A percentile compares a stretch with the other conserved stretches of the same genome.
These are phyloP conservation scores for Odontophorus gujanensis DNA, from an alignment of 2,113 vertebrate species.

Conservation along the genomic window DNA sequence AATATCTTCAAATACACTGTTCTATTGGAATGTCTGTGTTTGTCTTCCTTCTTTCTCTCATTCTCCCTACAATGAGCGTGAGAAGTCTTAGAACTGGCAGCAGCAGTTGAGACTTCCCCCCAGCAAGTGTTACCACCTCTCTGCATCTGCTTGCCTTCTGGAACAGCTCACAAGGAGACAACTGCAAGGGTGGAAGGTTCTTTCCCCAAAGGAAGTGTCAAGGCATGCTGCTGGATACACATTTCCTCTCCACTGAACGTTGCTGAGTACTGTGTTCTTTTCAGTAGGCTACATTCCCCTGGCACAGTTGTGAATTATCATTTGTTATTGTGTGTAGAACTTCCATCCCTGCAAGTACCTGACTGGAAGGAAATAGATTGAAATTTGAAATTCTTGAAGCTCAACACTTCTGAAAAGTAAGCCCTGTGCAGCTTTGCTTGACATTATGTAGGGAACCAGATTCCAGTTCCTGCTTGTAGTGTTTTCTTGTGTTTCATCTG, in stretches of 20 bases:
- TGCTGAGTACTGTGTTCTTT: constrained; percentile 17
- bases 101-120: not conserved
- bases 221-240: not conserved
- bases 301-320: not conserved
- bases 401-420: not conserved
- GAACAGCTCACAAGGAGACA: constrained; percentile 34
- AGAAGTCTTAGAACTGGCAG: not conserved
- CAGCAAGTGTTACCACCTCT: not conserved
- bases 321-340: not conserved
- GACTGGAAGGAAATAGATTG: not conserved
- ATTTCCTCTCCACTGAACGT: constrained; percentile 49
- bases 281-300: accelerated
- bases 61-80: not conserved
- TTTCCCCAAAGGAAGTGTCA: constrained; percentile 30
- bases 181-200: not conserved
- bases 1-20: not conserved
- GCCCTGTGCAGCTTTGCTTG: not conserved
- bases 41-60: not conserved
- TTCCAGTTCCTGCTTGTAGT: not conserved
- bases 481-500: not conserved
- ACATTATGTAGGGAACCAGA: not conserved
- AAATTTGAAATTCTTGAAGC: not conserved
- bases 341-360: not conserved
- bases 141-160: not conserved
- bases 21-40: not conserved